Evolutionary conservation across 2,888 invertebrate genomes (phyloP), one percentile per base, ranked within the genome.

Genomic region (Drosophila nr. medialis): DNA sequence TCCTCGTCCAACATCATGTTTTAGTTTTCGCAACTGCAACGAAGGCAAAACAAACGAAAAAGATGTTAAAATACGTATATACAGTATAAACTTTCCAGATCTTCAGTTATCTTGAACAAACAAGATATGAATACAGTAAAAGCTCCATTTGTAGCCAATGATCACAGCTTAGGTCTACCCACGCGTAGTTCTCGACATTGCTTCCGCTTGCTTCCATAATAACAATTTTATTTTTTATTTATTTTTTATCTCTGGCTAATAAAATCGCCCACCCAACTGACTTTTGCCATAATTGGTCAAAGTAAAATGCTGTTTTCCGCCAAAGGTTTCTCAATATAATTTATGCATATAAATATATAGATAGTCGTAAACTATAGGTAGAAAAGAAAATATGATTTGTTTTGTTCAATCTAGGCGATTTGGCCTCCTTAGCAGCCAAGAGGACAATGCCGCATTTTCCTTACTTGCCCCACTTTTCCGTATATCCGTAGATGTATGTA

Each of bases 1-100:
- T 93, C 92, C 72, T 93, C 92, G 83, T 92, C 93, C 90, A 93
- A 87, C 92, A 91, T 92, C 68, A 66, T 81, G 77, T 59, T 54
- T 63, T 30, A 48, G 48, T 60, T 61, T 38, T 34, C 49, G 32
- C 29, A 27, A 70, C 78, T 78, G 78, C 49, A 65, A 68, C 42
- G 24, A 69, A 5, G 15, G 45, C 29, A 11, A 29, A 30, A n/a
- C 42, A 11, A 55, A 50, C 29, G 15, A n/a, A 42, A 48, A 36
- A 6, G 5, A n/a, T 59, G 4, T 49, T 63, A 2, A 69, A 67
- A 36, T 54, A 7, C 18, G 4, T 24, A 36, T 54, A 38, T 58
- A 49, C 6, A 21, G 36, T 59, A 8, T 72, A 34, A 59, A 27
- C 49, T 53, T 11, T 55, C 18, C 6, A 36, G 34, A 49, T 63